Base-by-base conservation (phyloP, 2,888 invertebrate genomes). In the Sericinus montela region DNA sequence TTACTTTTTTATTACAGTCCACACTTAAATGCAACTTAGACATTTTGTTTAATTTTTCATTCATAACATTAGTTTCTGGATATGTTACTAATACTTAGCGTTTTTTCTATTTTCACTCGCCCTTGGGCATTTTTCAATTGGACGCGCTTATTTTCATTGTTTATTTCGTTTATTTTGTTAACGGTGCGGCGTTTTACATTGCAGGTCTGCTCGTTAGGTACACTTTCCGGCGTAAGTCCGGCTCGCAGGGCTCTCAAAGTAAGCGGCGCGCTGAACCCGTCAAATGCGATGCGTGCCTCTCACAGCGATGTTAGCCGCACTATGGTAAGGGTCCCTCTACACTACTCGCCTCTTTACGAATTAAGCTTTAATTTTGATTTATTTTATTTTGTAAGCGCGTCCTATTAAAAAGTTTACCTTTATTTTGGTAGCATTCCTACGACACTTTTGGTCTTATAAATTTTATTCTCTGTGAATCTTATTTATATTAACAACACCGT, bases 131-230 rank as follows among this genome's bases (percentile, higher is more conserved):
- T 77, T 77, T 85, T 84, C 83, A 81, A 72, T 80, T 83, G 87
- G 87, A 83, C 87, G 86, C 88, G 87, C 84, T 78, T 75, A 74
- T 70, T 73, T 70, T 72, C 74, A 77, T 80, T 75, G 60, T 72
- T 81, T 75, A 78, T 76, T 83, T 80, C 74, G 65, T 81, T 80
- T 82, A 66, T 85, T 86, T 84, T 85, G 81, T 84, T 88, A 88
- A 88, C 88, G 86, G 85, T 87, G 74, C 80, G 80, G 84, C 88
- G 75, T 89, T 89, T 88, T 87, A 80, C 84, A 87, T 89, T 89
- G 81, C 89, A 89, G 89, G 89, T 89, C 89, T 89, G 74, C 89
- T 89, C 86, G 89, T 89, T 89, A 89, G 89, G 89, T 89, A 89
- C 88, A 89, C 89, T 83, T 89, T 89, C 83, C 89, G 89, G 77